These are phyloP conservation scores for Myiopsitta monachus DNA, from an alignment of 2,113 vertebrate genomes.

Conservation along the genomic window DNA sequence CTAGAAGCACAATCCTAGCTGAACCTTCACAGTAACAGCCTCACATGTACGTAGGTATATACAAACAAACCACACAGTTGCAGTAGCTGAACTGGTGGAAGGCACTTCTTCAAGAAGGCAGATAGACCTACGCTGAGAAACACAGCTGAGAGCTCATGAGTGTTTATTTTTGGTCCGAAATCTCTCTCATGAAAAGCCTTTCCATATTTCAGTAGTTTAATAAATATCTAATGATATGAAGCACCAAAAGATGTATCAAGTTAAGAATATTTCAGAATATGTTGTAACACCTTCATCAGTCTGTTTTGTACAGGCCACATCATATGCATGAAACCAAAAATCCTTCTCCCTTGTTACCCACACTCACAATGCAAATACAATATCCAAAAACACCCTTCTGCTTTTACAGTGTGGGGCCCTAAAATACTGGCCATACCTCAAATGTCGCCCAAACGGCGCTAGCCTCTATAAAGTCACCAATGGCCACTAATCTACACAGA, in stretches of 20 bases:
- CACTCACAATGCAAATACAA: neutral
- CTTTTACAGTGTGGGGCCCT: neutral
- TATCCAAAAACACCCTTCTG: neutral
- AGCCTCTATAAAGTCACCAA: neutral
- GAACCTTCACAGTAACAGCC: neutral
- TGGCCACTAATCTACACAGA: neutral
- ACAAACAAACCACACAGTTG: neutral
- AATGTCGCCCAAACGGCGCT: neutral
- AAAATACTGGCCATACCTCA: neutral
- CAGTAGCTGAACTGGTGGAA: neutral
- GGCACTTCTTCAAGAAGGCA: neutral
- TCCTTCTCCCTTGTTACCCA: neutral
- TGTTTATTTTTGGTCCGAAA: neutral
- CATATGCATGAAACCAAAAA: neutral
- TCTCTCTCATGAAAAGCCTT: neutral
- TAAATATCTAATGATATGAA: neutral
- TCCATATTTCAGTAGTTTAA: neutral
- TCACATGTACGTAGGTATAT: rapidly evolving
- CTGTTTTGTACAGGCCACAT: neutral
- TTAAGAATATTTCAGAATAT: neutral
- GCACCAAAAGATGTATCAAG: neutral
- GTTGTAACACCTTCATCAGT: neutral
- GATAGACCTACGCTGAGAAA: neutral
- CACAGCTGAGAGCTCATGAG: neutral
- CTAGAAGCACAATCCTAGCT: neutral